Evolutionary conservation across 2,797 vertebrate species (phyloP).

Genomic region (Phrynocephalus vlangalii): DNA sequence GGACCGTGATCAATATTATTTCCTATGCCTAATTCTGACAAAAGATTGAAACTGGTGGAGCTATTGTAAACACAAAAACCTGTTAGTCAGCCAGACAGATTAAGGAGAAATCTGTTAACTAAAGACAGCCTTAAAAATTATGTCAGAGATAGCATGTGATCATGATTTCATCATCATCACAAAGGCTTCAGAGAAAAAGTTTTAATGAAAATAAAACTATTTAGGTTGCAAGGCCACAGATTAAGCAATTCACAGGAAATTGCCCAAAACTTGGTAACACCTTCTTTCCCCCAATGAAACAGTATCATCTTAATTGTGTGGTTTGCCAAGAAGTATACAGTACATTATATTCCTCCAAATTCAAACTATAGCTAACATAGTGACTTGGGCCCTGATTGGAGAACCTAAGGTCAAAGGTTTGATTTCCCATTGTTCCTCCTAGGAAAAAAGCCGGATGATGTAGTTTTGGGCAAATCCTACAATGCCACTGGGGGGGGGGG

Average conservation of each 20-base stretch:
- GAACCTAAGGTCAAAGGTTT: too few relatives aligned
- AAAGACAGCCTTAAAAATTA: background rate
- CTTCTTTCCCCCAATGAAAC: background rate
- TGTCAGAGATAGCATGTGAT: background rate
- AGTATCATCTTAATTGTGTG: background rate
- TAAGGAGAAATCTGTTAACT: background rate
- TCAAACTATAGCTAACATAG: background rate
- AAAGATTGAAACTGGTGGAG: background rate
- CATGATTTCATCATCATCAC: background rate
- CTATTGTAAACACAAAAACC: background rate
- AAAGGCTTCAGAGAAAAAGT: background rate
- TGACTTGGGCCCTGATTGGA: too few relatives aligned
- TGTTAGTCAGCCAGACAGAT: background rate
- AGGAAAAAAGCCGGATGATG: too few relatives aligned
- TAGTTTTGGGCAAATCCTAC: too few relatives aligned
- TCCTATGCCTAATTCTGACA: background rate
- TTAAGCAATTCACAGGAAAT: constrained; percentile 5
- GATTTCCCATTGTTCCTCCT: too few relatives aligned
- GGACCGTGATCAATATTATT: background rate
- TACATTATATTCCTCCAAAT: background rate
- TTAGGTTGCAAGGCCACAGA: background rate
- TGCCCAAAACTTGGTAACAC: background rate
- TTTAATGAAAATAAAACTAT: background rate
- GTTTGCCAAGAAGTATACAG: background rate
- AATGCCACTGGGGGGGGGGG: too few relatives aligned